These are phyloP conservation scores for Ahaetulla prasina DNA, from an alignment of 2,113 vertebrate species.

Conservation along the genomic window DNA sequence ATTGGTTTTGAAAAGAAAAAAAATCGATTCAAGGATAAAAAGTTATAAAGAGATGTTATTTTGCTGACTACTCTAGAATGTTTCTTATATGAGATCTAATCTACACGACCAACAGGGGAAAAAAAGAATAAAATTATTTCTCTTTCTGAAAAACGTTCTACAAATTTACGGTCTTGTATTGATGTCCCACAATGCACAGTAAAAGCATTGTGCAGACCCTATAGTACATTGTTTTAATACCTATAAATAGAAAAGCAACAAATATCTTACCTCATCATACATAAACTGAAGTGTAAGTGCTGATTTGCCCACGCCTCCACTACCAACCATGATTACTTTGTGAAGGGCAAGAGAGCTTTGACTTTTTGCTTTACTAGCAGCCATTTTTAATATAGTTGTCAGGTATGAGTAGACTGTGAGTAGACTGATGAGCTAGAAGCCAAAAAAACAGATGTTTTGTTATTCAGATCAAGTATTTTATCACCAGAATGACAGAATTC, in stretches of 20 bases:
- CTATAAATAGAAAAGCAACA: neutral
- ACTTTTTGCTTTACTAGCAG: conserved; percentile 75
- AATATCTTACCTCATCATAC: conserved; percentile 79
- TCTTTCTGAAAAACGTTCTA: neutral
- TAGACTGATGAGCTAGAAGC: conserved; percentile 48
- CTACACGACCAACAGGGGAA: neutral
- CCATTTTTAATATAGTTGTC: conserved; percentile 58
- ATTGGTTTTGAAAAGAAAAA: neutral
- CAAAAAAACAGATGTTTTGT: neutral
- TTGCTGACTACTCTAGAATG: neutral
- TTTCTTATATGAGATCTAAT: neutral
- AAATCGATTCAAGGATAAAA: neutral
- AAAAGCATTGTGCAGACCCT: neutral
- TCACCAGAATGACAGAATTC: neutral
- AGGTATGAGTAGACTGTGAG: conserved; percentile 25
- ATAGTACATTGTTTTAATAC: neutral
- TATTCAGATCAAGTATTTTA: neutral
- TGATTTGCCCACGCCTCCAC: conserved; percentile 81
- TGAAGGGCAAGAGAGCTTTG: conserved; percentile 79
- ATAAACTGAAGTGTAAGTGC: conserved; percentile 81
- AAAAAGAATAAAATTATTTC: neutral
- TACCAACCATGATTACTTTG: conserved; percentile 85
- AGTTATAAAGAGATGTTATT: neutral
- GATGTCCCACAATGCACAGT: neutral
- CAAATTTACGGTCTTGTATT: neutral